phyloP scores from a whole-genome alignment of 2,113 vertebrate genomes.

The Alectura lathami region DNA sequence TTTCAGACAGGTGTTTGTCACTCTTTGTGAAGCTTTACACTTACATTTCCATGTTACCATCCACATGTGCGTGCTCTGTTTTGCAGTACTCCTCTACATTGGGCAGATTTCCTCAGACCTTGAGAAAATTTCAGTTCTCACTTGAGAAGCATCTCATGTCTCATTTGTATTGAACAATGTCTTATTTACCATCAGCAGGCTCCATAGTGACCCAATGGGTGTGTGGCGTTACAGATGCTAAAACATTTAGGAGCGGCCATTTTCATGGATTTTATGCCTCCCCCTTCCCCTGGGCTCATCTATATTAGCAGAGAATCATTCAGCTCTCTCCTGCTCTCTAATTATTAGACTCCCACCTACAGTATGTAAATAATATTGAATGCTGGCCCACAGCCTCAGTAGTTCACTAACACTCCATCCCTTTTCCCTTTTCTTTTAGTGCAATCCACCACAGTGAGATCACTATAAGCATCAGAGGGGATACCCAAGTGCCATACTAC shows the following conservation, averaged over 20 bases:
- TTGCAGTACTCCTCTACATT: accelerated
- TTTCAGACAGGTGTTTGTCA: not conserved
- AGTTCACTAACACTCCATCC: not conserved
- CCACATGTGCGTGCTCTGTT: not conserved
- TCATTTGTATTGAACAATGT: not conserved
- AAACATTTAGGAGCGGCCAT: not conserved
- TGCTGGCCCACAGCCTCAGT: not conserved
- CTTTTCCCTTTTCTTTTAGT: not conserved
- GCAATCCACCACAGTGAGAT: not conserved
- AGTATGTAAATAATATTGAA: not conserved
- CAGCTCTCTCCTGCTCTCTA: not conserved
- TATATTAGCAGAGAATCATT: not conserved
- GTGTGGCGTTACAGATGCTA: not conserved
- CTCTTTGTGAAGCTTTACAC: not conserved
- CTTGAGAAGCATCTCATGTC: not conserved
- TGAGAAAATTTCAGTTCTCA: not conserved
- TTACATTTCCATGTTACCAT: not conserved
- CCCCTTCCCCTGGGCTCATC: not conserved
- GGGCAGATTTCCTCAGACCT: accelerated
- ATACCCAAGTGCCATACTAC: not conserved
- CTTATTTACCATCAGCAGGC: not conserved
- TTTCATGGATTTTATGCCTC: not conserved
- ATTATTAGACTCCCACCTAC: not conserved
- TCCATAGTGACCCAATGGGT: not conserved
- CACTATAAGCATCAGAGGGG: not conserved